Base-by-base conservation (phyloP, 2,797 vertebrate species). In the Argentina silus region DNA sequence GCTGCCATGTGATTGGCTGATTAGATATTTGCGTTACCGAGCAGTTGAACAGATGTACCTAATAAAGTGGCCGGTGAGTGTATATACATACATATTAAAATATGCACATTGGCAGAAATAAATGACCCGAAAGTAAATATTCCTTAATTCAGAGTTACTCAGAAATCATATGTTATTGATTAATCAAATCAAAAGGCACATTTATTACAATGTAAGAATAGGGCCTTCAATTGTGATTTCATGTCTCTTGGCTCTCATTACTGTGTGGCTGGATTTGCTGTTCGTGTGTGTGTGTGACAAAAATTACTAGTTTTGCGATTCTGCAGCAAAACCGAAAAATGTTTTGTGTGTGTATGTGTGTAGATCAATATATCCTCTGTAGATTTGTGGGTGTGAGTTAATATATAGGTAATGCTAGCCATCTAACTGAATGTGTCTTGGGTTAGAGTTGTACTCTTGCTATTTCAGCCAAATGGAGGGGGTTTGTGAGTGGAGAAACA, bases 121-220 rank as follows among this genome's bases (percentile, higher is more conserved):
- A 93, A 93, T 84, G 80, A 90, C 83, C 84, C 77, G 68, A 83
- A 87, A 90, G 80, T 74, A 78, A 86, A 92, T 90, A 88, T 92
- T 93, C 89, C 88, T 89, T 90, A 71, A 91, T 91, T 94, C 92
- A 92, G 91, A 91, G 86, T 93, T 93, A 94, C 90, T 92, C 87
- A 76, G 74, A 94, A 94, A 94, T 93, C 74, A 93, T 90, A 93
- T 89, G 85, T 90, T 93, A 92, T 94, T 94, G 92, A 93, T 93
- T 91, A 93, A 89, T 93, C 84, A 94, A 95, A 94, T 94, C 89
- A 95, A 95, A 95, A 94, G 94, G 94, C 94, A 95, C 94, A 94
- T 95, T 94, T 94, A 95, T 95, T 93, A 94, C 93, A 90, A 94
- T 94, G 91, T 93, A 92, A 90, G 88, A 90, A 89, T 91, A 89